Evolutionary conservation across 2,113 vertebrate genomes (phyloP).

Genomic region (Aptenodytes forsteri): DNA sequence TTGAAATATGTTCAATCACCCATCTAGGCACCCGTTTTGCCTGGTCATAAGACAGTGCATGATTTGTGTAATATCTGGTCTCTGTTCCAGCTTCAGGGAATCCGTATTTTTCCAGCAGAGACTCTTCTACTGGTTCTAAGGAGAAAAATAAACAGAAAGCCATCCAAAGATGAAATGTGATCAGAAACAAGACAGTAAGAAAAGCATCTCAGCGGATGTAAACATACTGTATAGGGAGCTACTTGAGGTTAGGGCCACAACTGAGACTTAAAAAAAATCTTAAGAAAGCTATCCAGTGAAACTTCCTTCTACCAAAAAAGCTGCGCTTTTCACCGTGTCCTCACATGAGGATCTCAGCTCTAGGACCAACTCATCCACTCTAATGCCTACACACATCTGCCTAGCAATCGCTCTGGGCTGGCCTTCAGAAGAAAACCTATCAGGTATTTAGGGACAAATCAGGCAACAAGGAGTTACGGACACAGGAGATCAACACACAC

Average conservation of each 20-base stretch:
- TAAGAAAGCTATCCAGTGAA: neutral
- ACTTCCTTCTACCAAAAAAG: neutral
- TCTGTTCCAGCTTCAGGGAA: conserved; percentile 80
- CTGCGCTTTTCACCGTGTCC: neutral
- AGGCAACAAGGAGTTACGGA: neutral
- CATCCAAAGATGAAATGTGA: neutral
- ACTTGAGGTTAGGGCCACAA: neutral
- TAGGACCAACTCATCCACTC: neutral
- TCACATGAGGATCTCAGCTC: neutral
- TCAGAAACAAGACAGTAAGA: neutral
- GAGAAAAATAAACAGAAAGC: neutral
- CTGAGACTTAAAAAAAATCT: neutral
- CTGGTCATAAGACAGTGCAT: conserved; percentile 85
- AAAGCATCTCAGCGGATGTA: neutral
- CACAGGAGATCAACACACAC: neutral
- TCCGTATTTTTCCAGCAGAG: conserved; percentile 76
- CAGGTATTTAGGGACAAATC: neutral
- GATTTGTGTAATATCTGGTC: conserved; percentile 78
- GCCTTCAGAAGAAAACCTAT: neutral
- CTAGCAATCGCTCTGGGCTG: neutral
- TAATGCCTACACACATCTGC: neutral
- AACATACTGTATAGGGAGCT: neutral
- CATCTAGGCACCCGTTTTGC: conserved; percentile 80
- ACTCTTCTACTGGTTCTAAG: conserved; percentile 62
- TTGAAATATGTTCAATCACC: conserved; percentile 86